Evolutionary conservation across 2,888 invertebrate genomes (phyloP).

Genomic region (Julus scanicus): DNA sequence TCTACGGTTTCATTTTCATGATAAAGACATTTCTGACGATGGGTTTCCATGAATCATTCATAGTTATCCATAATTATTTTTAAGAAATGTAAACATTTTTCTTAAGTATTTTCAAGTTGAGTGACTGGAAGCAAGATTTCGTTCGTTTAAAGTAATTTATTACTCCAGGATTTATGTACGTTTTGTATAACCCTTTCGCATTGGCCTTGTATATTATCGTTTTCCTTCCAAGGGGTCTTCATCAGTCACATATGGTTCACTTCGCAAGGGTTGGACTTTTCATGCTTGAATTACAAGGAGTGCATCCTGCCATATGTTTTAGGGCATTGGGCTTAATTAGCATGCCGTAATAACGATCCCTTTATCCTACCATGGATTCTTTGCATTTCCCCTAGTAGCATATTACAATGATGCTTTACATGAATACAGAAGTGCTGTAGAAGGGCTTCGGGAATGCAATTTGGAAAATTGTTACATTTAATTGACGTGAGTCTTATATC

Average conservation of each 20-base stretch:
- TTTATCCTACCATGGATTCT: not conserved
- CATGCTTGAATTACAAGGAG: slow-evolving; percentile 24
- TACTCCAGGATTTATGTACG: not conserved
- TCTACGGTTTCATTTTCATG: not conserved
- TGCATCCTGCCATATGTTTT: slow-evolving; percentile 25
- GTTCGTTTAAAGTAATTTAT: not conserved
- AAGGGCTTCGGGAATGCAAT: not conserved
- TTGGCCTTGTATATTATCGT: not conserved
- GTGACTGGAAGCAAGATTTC: not conserved
- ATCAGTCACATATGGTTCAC: slow-evolving; percentile 12
- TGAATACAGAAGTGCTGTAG: not conserved
- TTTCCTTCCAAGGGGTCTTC: not conserved
- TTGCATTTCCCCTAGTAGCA: not conserved
- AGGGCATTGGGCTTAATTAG: not conserved
- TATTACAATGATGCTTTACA: not conserved
- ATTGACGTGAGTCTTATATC: not conserved
- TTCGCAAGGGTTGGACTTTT: not conserved
- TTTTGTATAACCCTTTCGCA: not conserved
- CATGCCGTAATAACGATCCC: not conserved
- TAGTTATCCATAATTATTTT: not conserved
- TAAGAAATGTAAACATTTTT: not conserved
- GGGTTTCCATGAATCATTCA: not conserved
- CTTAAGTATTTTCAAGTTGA: not conserved
- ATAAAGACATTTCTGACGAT: not conserved
- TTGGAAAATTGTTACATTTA: not conserved